These are phyloP conservation scores for Pseudomyrmex dendroicus DNA, from an alignment of 1,140 invertebrate genomes.

Conservation along the genomic window DNA sequence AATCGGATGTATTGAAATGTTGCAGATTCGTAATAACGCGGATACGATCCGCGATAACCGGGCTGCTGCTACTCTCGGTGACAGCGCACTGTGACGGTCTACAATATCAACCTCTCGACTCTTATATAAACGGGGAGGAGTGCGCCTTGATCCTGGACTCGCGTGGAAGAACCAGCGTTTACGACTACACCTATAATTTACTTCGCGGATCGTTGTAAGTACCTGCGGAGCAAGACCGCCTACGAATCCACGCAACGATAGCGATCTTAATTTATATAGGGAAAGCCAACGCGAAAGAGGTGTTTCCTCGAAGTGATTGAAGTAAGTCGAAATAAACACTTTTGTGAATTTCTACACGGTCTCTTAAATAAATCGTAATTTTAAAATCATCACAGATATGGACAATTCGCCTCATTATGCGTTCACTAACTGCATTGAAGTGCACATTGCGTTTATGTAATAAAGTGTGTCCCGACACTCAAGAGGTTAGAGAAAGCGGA, in stretches of 20 bases:
- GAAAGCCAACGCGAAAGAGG: constrained; percentile 6
- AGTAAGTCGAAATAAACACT: neutral
- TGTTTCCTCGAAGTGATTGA: neutral
- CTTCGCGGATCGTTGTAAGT: constrained; percentile 90
- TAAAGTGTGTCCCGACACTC: constrained; percentile 23
- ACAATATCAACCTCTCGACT: constrained; percentile 80
- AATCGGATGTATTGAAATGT: constrained; percentile 58
- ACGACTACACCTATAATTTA: constrained; percentile 93
- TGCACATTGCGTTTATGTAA: constrained; percentile 25
- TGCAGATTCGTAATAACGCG: constrained; percentile 70
- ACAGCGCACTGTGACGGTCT: constrained; percentile 68
- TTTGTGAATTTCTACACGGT: constrained; percentile 5
- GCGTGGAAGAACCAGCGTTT: constrained; percentile 90
- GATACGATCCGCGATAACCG: constrained; percentile 68
- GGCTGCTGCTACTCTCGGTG: constrained; percentile 60
- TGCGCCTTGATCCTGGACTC: constrained; percentile 91
- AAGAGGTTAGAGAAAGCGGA: constrained; percentile 62
- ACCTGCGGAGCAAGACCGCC: constrained; percentile 6
- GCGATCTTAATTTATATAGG: constrained; percentile 41
- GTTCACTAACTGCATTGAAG: constrained; percentile 7
- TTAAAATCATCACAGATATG: neutral
- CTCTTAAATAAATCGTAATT: neutral
- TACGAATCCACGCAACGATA: constrained; percentile 23
- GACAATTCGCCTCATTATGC: neutral
- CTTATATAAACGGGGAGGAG: constrained; percentile 86